Conservation (phyloP, 1,140 invertebrate species). For the Globodera ellingtonae region DNA sequence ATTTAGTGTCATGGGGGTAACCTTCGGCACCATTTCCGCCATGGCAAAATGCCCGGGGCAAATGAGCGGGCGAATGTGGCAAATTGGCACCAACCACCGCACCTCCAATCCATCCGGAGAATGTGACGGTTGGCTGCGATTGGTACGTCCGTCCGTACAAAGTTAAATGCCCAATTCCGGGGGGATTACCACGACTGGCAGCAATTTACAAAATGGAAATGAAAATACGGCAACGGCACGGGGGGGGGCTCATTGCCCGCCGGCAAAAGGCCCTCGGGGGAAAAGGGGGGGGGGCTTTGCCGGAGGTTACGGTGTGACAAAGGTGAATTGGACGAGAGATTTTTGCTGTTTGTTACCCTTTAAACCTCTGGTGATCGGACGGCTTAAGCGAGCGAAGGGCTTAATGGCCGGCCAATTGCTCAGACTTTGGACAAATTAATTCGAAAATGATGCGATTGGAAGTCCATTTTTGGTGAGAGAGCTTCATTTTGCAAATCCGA, state of each 20-base stretch:
- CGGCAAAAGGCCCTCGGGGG: background rate
- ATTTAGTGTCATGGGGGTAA: background rate
- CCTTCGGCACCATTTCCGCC: background rate
- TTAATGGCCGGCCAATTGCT: too few species aligned
- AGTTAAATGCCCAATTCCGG: slow-evolving; percentile 16
- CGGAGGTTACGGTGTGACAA: background rate
- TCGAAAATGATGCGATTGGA: too few species aligned
- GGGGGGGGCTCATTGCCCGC: background rate
- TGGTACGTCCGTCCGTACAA: background rate
- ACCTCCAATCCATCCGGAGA: background rate
- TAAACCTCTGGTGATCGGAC: too few species aligned
- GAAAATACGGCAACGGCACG: slow-evolving; percentile 1
- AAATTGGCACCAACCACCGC: background rate
- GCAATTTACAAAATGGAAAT: slow-evolving; percentile 22
- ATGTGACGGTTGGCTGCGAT: background rate
- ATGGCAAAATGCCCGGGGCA: background rate
- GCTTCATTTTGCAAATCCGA: too few species aligned
- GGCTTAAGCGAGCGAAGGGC: too few species aligned
- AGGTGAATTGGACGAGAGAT: background rate
- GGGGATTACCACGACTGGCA: slow-evolving; percentile 1
- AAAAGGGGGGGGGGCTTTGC: background rate
- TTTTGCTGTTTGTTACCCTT: too few species aligned
- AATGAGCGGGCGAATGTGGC: slow-evolving; percentile 4
- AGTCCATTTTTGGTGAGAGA: too few species aligned
- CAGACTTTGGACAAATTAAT: too few species aligned